Evolutionary conservation across 2,113 vertebrate species (phyloP), one percentile per base, ranked within the genome.

Genomic region (Saguinus imperator): DNA sequence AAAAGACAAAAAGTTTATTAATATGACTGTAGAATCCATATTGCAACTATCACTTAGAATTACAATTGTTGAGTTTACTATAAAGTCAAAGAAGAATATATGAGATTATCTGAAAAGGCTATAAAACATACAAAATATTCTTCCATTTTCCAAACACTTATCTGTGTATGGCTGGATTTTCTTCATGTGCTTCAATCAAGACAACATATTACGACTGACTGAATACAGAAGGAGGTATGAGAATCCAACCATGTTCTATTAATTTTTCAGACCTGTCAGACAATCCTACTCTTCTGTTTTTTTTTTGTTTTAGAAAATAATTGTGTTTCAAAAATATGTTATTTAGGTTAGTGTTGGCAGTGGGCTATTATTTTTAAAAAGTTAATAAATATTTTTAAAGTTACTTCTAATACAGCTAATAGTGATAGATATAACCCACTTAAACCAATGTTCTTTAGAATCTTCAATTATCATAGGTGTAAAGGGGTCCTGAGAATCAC

Each of bases 221-320:
- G 23, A 80, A 80, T 25, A n/a, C 17, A 77, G 83, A 87, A 89
- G 66, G n/a, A 89, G 52, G 35, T 21, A 25, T 25, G 29, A 92
- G 48, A 91, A 48, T 55, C 55, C 40, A 81, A 35, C 6, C 29
- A 79, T 5, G 2, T 64, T 80, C n/a, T 66, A 76, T 55, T 50
- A 82, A 72, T 91, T 89, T 75, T 72, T 40, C 52, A 70, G 68
- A 86, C 68, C 77, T 87, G 32, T 61, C 37, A 68, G 70, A 45
- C 8, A 61, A 29, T 6, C 7, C 12, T 32, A 82, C n/a, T 82
- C 18, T 94, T 86, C 35, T 82, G 14, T 64, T n/a, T 2, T 18
- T 73, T 84, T 77, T 89, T 77, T 81, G 40, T 55, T 91, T 95
- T 85, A 29, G 40, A 52, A 95, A 87, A 94, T 66, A 76, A 48